phyloP scores from a whole-genome alignment of 2,113 vertebrate species.

The Alethe diademata region DNA sequence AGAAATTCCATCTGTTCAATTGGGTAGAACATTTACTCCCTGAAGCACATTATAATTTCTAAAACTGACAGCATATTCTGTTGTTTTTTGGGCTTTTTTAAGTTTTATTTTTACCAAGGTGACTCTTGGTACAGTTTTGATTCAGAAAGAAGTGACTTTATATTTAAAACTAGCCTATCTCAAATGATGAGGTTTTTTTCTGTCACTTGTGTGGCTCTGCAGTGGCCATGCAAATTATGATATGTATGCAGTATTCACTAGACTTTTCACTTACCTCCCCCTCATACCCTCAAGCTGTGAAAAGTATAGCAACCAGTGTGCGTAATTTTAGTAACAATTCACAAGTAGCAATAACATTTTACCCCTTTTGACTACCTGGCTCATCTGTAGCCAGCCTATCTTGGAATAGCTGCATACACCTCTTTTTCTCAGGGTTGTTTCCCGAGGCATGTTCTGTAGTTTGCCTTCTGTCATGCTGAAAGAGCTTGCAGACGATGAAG shows the following conservation, averaged over 20 bases:
- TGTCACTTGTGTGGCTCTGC: not conserved
- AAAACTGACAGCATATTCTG: not conserved
- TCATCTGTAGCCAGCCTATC: not conserved
- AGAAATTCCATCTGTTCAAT: not conserved
- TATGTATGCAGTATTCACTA: not conserved
- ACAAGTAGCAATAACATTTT: not conserved
- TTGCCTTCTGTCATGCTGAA: not conserved
- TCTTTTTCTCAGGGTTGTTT: not conserved
- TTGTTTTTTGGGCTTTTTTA: not conserved
- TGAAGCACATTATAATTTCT: not conserved
- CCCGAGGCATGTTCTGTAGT: accelerated
- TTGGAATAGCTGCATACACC: not conserved
- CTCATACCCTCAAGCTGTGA: not conserved
- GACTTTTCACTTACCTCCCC: not conserved
- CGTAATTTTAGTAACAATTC: not conserved
- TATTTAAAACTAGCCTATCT: not conserved
- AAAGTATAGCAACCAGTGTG: not conserved
- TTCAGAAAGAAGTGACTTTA: not conserved
- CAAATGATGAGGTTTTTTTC: not conserved
- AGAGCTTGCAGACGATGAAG: not conserved
- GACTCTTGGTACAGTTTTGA: not conserved
- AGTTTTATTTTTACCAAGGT: not conserved
- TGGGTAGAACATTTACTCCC: not conserved
- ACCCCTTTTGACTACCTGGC: not conserved
- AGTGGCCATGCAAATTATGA: not conserved